Base-by-base conservation (phyloP, 2,113 vertebrate species). In the Festucalex cinctus region DNA sequence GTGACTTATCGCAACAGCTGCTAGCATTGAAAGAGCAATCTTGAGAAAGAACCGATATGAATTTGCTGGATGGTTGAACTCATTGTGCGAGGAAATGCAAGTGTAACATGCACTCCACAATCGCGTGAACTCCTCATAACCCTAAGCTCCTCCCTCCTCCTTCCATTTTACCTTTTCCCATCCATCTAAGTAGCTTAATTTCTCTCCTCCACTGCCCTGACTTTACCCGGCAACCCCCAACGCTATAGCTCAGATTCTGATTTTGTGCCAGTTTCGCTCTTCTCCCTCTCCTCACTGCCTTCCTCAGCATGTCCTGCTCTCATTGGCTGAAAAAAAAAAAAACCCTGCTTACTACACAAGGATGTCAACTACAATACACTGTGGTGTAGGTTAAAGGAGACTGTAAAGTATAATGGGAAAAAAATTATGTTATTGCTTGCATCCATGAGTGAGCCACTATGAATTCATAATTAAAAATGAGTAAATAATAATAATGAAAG, bases 21-120 rank as follows among this genome's bases (percentile, higher is more conserved):
- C 51, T 66, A 39, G 49, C 44, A 69, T 71, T 76, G 61, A 39
- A 68, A 76, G 51, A 5, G 70, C n/a, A 12, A 57, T 75, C 74
- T 24, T 41, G 12, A 62, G 48, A 14, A 51, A 9, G 48, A 51
- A 51, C 32, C 28, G 22, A 58, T 5, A 35, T 22, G 54, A 58
- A 8, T 51, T 51, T 51, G 48, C 48, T 51, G 48, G 48, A 51
- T 51, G 48, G 48, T 0, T 51, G 20, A 51, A 22, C n/a, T 51
- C 48, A 51, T 51, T 51, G 48, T 51, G 44, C 17, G 20, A 51
- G 20, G n/a, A 51, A 51, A n/a, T 51, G 22, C 48, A 51, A 9
- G 48, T 51, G 16, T 51, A 51, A 22, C 48, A 20, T 9, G 20
- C 26, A 3, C 60, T 59, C 51, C 58, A 39, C 46, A 59, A 62